Conservation (phyloP, 2,113 vertebrate species). For the Osmerus mordax region DNA sequence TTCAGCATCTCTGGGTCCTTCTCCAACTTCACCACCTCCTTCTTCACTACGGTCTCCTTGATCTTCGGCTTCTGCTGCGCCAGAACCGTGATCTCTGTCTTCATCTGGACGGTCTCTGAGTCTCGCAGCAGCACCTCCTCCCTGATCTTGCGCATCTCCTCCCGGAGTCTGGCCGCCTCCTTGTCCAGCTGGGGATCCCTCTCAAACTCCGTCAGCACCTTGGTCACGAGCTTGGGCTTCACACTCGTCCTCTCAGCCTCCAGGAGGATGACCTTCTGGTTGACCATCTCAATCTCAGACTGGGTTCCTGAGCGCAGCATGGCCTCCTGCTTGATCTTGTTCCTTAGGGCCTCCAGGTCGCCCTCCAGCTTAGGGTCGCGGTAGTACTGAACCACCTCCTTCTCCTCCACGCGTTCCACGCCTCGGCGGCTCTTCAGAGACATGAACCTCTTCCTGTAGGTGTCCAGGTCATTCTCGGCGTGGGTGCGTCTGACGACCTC, state of each 20-base stretch:
- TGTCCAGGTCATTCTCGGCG: slow-evolving; percentile 78
- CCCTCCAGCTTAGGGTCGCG: slow-evolving; percentile 84
- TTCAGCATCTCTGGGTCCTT: slow-evolving; percentile 88
- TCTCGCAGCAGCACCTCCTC: slow-evolving; percentile 64
- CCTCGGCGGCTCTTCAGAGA: slow-evolving; percentile 84
- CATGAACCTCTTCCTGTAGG: slow-evolving; percentile 74
- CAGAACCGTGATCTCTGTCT: slow-evolving; percentile 76
- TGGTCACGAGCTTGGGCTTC: slow-evolving; percentile 85
- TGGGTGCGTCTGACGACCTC: slow-evolving; percentile 75
- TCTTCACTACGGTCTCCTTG: slow-evolving; percentile 83
- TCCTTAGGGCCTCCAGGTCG: slow-evolving; percentile 64
- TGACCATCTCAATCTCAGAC: slow-evolving; percentile 70
- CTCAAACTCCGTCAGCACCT: slow-evolving; percentile 87
- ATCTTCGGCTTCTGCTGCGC: slow-evolving; percentile 78
- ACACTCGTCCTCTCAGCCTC: slow-evolving; percentile 68
- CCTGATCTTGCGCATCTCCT: slow-evolving; percentile 73
- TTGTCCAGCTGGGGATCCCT: slow-evolving; percentile 82
- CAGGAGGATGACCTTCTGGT: slow-evolving; percentile 70
- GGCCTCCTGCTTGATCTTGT: slow-evolving; percentile 73
- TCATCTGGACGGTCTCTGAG: slow-evolving; percentile 68
- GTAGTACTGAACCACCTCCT: slow-evolving; percentile 89
- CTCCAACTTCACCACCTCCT: slow-evolving; percentile 88
- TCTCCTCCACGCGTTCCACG: slow-evolving; percentile 88
- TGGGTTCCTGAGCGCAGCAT: slow-evolving; percentile 66
- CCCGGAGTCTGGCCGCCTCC: slow-evolving; percentile 73